A percentile compares a stretch with the other conserved stretches of the same genome.
Conservation (phyloP, 1,140 invertebrate genomes). For the Frieseomelitta varia region DNA sequence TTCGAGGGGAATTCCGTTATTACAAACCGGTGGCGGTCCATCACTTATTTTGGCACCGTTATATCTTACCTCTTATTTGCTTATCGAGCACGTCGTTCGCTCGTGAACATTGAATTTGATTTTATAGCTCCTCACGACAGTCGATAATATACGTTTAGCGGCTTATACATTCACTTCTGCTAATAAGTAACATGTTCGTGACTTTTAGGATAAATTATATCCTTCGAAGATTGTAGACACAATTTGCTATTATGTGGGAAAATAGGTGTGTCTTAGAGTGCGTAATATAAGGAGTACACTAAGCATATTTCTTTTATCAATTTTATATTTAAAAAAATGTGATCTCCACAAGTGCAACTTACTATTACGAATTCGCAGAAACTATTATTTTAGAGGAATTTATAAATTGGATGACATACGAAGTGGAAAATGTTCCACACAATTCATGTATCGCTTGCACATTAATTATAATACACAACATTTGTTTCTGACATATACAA, state of each 20-base stretch:
- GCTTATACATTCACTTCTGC: background rate
- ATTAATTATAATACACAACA: background rate
- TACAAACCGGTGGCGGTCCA: background rate
- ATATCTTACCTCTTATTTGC: background rate
- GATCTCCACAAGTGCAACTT: background rate
- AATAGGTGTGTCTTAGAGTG: background rate
- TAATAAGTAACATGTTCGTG: background rate
- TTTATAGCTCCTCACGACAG: background rate
- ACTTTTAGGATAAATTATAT: background rate
- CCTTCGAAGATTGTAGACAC: background rate
- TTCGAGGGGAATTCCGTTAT: conserved; percentile 6
- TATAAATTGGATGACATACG: background rate
- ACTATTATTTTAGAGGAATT: background rate
- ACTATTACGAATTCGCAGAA: background rate
- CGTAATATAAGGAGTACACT: no score
- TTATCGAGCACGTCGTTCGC: background rate
- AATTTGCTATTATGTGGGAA: background rate
- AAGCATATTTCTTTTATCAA: background rate
- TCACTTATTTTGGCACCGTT: background rate
- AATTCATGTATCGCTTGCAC: background rate
- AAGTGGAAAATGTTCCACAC: no score
- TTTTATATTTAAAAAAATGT: background rate
- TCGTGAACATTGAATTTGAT: background rate
- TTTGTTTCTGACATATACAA: background rate
- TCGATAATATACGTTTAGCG: background rate